Evolutionary conservation across 2,888 invertebrate genomes (phyloP).

Genomic region (Orthonychiurus folsomi): DNA sequence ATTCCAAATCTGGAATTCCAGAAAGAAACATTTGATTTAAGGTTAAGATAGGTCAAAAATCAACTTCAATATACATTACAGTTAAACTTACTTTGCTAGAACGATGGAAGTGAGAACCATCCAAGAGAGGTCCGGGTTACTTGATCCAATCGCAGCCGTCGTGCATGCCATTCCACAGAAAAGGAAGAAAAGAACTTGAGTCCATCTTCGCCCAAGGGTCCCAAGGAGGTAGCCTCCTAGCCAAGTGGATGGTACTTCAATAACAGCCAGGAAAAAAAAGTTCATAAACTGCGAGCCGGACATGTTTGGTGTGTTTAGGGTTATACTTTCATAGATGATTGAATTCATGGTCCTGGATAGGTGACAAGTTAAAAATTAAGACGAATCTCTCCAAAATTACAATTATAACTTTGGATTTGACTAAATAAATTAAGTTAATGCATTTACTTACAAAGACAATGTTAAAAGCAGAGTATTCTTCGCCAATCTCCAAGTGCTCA

Average conservation of each 20-base stretch:
- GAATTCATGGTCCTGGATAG: constrained; percentile 26
- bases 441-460: constrained; percentile 26
- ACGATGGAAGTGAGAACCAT: constrained; percentile 29
- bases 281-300: constrained; percentile 31
- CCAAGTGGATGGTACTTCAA: constrained; percentile 27
- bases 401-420: too few species aligned
- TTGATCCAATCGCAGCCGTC: constrained; percentile 24
- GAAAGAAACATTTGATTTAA: not conserved
- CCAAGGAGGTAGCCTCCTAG: constrained; percentile 48
- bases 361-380: not conserved
- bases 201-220: constrained; percentile 49
- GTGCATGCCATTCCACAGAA: constrained; percentile 39
- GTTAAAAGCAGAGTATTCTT: constrained; percentile 31
- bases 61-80: not conserved
- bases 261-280: constrained; percentile 29
- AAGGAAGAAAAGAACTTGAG: constrained; percentile 47
- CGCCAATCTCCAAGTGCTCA: constrained; percentile 25
- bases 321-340: constrained; percentile 30
- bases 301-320: constrained; percentile 31
- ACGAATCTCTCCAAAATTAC: too few species aligned
- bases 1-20: constrained; percentile 37
- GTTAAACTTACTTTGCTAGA: constrained; percentile 28
- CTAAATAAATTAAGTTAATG: not conserved
- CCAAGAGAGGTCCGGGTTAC: constrained; percentile 18
- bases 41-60: not conserved